These are phyloP conservation scores for Selenia dentaria DNA, from an alignment of 2,888 invertebrate genomes.

Conservation along the genomic window DNA sequence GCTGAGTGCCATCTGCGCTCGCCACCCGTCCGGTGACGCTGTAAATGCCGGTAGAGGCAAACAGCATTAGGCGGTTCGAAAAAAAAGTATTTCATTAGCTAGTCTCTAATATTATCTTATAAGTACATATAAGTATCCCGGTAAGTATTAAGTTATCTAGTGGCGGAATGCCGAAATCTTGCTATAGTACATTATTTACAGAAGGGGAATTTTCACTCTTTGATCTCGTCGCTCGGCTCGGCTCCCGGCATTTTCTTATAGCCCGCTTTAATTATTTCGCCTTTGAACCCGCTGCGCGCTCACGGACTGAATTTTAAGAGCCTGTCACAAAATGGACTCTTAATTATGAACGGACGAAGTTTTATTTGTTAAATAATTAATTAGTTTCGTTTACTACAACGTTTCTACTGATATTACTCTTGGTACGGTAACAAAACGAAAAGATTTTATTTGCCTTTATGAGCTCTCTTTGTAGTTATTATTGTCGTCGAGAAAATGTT, in stretches of 20 bases:
- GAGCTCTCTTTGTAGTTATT: neutral
- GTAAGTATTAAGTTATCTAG: too few species aligned
- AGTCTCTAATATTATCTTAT: too few species aligned
- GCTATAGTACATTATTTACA: conserved; percentile 61
- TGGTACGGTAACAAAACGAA: conserved; percentile 1
- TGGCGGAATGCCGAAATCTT: too few species aligned
- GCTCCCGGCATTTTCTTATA: conserved; percentile 73
- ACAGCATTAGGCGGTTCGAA: too few species aligned
- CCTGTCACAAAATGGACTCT: conserved; percentile 78
- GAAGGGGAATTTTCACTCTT: conserved; percentile 69
- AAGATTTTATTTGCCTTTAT: neutral
- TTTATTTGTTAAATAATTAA: conserved; percentile 79
- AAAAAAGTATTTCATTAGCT: too few species aligned
- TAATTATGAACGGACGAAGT: conserved; percentile 71
- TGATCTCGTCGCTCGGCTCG: conserved; percentile 60
- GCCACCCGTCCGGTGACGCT: too few species aligned
- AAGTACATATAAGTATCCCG: too few species aligned
- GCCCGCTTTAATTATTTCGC: conserved; percentile 80
- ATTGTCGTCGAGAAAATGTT: neutral
- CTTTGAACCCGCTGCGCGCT: conserved; percentile 67
- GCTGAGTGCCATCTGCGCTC: too few species aligned
- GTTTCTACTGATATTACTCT: conserved; percentile 37
- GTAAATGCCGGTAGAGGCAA: too few species aligned
- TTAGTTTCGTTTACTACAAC: conserved; percentile 54
- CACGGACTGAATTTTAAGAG: conserved; percentile 80